Base-by-base conservation (phyloP, 2,888 invertebrate species). In the Dichetophora obliterata region DNA sequence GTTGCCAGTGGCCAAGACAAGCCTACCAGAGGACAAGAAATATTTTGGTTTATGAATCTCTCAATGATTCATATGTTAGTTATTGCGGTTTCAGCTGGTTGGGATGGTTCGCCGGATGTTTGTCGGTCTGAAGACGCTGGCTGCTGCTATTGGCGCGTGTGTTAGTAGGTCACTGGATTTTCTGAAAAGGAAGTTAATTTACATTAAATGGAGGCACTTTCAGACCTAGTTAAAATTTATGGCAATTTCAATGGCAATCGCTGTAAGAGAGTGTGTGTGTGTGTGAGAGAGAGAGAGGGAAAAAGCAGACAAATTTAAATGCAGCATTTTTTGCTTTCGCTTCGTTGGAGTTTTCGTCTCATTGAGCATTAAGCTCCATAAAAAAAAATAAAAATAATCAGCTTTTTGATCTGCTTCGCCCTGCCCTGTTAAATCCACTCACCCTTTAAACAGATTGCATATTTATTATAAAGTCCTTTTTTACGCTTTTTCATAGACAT, bases 11-110 rank as follows among this genome's bases (percentile, higher is more conserved):
- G 8, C 54, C 43, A 43, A 52, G 72, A 77, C 69, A 66, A 77
- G 70, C 54, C 34, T n/a, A 34, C 34, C 8, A n/a, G 19, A 43
- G 24, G 31, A 31, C 34, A 61, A 4, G 27, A 50, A 65, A 61
- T 69, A 66, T 63, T 78, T 68, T 79, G 74, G 73, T 73, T 79
- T 79, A 79, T 77, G 77, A 59, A 76, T 74, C 76, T 74, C 76
- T 75, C 76, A 74, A 68, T 79, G 75, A 77, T 59, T 48, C 63
- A 63, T 68, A 59, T 57, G 68, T 48, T 57, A 59, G 68, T 73
- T 52, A 50, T 24, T 78, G 71, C 50, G 73, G 70, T 76, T 75
- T 16, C 31, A 43, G 65, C 22, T 50, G 43, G 11, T 68, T 48
- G 48, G 59, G 31, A 19, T 11, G 54, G 43, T 8, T 16, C 9